Conservation (phyloP, 1,140 invertebrate species). For the Neotoxoptera formosana region DNA sequence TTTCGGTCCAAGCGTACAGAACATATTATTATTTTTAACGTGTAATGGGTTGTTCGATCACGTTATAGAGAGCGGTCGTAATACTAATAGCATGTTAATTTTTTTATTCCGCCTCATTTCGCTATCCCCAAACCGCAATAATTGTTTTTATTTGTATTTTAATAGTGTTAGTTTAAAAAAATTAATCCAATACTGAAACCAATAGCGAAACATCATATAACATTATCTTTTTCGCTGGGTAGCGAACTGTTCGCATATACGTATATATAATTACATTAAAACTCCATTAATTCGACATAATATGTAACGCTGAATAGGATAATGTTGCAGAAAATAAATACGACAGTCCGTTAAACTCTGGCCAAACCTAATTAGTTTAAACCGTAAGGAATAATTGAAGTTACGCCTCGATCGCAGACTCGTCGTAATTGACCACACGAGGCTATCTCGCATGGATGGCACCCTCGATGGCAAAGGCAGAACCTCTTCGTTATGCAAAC, state of each 20-base stretch:
- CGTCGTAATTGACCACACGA: neutral
- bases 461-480: neutral
- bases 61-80: too few relatives aligned
- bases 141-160: too few relatives aligned
- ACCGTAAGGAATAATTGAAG: neutral
- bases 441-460: neutral
- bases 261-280: too few relatives aligned
- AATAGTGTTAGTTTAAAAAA: too few relatives aligned
- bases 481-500: neutral
- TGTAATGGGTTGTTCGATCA: too few relatives aligned
- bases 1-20: rapidly evolving
- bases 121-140: neutral
- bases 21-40: neutral
- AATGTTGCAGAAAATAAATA: neutral
- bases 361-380: neutral
- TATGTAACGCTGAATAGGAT: neutral
- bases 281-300: too few relatives aligned
- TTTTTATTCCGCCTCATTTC: neutral
- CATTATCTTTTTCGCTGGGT: too few relatives aligned
- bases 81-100: too few relatives aligned
- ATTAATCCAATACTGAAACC: too few relatives aligned
- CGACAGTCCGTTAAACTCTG: neutral
- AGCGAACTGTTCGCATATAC: too few relatives aligned
- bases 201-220: too few relatives aligned
- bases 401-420: neutral